Conservation (phyloP, 2,888 invertebrate genomes). For the Coleophora deauratella region DNA sequence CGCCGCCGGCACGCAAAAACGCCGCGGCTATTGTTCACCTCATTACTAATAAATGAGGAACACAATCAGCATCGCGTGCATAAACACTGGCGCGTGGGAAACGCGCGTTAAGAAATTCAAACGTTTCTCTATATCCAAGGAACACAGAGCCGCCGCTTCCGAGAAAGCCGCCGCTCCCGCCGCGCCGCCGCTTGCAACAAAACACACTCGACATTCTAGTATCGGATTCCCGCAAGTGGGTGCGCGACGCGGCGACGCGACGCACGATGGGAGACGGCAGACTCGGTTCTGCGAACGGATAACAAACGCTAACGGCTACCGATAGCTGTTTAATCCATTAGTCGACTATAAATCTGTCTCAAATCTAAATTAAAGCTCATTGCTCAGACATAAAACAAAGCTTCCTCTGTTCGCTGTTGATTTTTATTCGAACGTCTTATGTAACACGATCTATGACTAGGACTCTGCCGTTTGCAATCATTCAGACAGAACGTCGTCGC, state of each 20-base stretch:
- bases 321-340: constrained; percentile 27
- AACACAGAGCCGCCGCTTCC: constrained; percentile 14
- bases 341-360: constrained; percentile 49
- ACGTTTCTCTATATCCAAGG: constrained; percentile 14
- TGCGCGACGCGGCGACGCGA: constrained; percentile 1
- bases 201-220: constrained; percentile 11
- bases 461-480: too few relatives aligned
- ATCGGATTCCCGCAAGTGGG: constrained; percentile 14
- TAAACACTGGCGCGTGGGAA: constrained; percentile 24
- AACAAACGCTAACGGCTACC: neutral
- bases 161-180: constrained; percentile 11
- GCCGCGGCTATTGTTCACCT: constrained; percentile 13
- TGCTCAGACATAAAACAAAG: constrained; percentile 20
- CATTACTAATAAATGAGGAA: constrained; percentile 11
- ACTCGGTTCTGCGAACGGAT: neutral
- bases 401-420: neutral
- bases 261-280: neutral
- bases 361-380: constrained; percentile 33
- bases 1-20: constrained; percentile 11
- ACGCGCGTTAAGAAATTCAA: constrained; percentile 20
- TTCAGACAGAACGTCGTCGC: too few relatives aligned
- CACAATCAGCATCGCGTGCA: constrained; percentile 14
- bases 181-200: neutral
- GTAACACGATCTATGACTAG: too few relatives aligned
- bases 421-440: neutral